Evolutionary conservation across 1,140 invertebrate species (phyloP).

Genomic region (Brachionus calyciflorus): DNA sequence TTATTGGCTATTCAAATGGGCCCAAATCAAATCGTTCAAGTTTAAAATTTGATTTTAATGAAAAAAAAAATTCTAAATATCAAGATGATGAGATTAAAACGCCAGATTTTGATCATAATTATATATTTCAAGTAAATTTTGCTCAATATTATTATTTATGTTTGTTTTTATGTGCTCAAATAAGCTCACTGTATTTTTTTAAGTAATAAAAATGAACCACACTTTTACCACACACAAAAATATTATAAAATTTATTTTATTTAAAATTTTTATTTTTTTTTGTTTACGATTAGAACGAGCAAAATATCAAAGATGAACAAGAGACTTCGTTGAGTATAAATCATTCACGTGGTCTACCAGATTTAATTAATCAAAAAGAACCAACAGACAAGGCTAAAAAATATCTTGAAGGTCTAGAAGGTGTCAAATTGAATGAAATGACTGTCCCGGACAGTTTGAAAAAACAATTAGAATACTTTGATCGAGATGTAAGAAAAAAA

Average conservation of each 20-base stretch:
- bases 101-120: conserved; percentile 45
- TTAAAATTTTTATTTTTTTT: background rate
- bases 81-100: conserved; percentile 42
- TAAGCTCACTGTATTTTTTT: too few species aligned
- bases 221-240: background rate
- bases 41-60: conserved; percentile 34
- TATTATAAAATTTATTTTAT: background rate
- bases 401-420: conserved; percentile 35
- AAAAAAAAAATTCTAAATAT: background rate
- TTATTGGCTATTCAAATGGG: background rate
- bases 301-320: conserved; percentile 19
- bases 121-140: conserved; percentile 42
- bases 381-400: conserved; percentile 36
- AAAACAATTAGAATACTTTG: conserved; percentile 44
- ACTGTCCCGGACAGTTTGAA: conserved; percentile 25
- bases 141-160: background rate
- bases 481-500: conserved; percentile 46
- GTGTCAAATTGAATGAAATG: conserved; percentile 33
- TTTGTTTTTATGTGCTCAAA: background rate
- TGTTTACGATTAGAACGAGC: conserved; percentile 4
- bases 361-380: conserved; percentile 35
- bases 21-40: conserved; percentile 19
- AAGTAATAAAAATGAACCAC: too few species aligned
- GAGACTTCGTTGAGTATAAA: background rate
- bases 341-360: conserved; percentile 9